Percentiles rank a stretch among this genome's conserved stretches.
These are phyloP conservation scores for Caranx melampygus DNA, from an alignment of 2,113 vertebrate genomes.

Conservation along the genomic window DNA sequence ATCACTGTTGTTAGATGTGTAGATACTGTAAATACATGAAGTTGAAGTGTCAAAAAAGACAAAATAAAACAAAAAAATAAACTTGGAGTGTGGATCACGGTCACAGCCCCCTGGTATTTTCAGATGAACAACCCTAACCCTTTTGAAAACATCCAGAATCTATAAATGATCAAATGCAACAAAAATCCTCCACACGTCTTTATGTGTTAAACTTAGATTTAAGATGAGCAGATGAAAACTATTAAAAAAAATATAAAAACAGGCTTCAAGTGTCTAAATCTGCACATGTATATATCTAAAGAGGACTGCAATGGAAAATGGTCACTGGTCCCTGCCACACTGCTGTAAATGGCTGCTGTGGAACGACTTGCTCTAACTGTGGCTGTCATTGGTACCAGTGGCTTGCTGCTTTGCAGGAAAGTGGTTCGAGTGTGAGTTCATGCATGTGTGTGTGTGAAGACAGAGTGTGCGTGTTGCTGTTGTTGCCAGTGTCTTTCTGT, in stretches of 20 bases:
- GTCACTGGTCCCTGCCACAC: background rate
- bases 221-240: background rate
- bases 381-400: constrained; percentile 11
- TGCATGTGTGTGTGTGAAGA: constrained; percentile 48
- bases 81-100: too few species aligned
- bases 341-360: constrained; percentile 4
- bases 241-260: background rate
- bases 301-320: background rate
- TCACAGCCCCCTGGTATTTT: too few species aligned
- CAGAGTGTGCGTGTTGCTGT: constrained; percentile 32
- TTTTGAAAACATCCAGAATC: too few species aligned
- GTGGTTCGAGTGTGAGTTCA: constrained; percentile 21
- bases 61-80: too few species aligned
- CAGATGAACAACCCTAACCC: too few species aligned
- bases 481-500: constrained; percentile 31
- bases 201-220: background rate
- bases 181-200: too few species aligned
- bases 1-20: too few species aligned
- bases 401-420: constrained; percentile 39
- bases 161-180: too few species aligned
- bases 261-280: background rate
- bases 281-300: background rate
- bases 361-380: background rate
- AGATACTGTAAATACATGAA: too few species aligned
- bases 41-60: too few species aligned